Evolutionary conservation across 2,113 vertebrate species (phyloP).

Genomic region (Phylloscopus trochiloides): DNA sequence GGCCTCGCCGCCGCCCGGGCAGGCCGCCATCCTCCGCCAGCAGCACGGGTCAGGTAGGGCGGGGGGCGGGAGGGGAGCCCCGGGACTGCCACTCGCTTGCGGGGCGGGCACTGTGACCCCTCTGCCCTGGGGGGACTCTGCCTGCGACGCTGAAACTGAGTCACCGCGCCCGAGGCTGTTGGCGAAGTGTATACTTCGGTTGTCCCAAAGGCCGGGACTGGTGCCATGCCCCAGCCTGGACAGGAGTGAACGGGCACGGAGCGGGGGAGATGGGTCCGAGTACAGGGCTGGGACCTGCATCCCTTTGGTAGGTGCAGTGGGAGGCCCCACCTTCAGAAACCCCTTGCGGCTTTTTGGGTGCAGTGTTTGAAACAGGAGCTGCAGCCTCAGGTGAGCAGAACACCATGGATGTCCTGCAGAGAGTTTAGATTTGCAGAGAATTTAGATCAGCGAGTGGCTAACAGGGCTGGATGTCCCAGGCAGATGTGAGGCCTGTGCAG

Average conservation of each 20-base stretch:
- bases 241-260: fast-evolving
- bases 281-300: fast-evolving
- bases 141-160: background rate
- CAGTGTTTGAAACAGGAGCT: background rate
- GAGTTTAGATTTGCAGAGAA: background rate
- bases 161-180: fast-evolving
- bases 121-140: fast-evolving
- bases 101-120: background rate
- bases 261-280: background rate
- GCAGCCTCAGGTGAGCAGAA: fast-evolving
- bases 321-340: fast-evolving
- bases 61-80: background rate
- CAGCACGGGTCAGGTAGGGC: constrained; percentile 83
- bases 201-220: fast-evolving
- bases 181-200: fast-evolving
- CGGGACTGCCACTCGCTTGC: fast-evolving
- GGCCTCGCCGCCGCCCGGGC: constrained; percentile 77
- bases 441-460: fast-evolving
- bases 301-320: fast-evolving
- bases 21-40: constrained; percentile 80
- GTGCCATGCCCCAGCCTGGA: fast-evolving
- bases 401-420: fast-evolving
- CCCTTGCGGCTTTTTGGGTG: background rate
- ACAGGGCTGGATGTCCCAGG: background rate
- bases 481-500: fast-evolving